Evolutionary conservation across 2,113 vertebrate species (phyloP), one percentile per base, ranked within the genome.

Genomic region (Paraplagusia blochii): DNA sequence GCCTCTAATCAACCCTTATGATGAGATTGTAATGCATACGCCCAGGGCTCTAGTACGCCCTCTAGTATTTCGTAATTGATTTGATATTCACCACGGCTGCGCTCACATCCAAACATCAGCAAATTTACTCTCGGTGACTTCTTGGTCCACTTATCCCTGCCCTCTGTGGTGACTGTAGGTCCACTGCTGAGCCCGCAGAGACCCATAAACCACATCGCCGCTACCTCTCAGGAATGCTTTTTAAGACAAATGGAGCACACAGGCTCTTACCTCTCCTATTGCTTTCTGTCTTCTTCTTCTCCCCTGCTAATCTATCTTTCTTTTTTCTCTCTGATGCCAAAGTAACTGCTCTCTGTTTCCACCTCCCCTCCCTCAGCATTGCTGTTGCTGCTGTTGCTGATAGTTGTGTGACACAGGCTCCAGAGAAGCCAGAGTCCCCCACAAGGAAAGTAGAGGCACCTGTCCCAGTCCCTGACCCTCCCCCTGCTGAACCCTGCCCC

Each of bases 391-490:
- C 87, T 76, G 87, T 87, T 66, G 85, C 88, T 83, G 89, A 90
- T 90, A 89, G 85, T 88, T 90, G 87, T 86, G 89, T 88, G 88
- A 84, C 88, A 82, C 86, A 88, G 86, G 82, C 85, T 82, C 85
- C 87, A 76, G 88, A 89, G 86, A 91, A 91, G 81, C 87, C 90
- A 75, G 88, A 87, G 68, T 87, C 88, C 85, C 87, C 88, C 79
- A 89, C 72, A 86, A 91, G 89, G 89, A 91, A 90, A 91, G 89
- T 90, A 90, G 84, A 88, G 80, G 76, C 87, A 68, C 81, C 81
- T 45, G 81, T 77, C 77, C 87, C 81, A 44, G 81, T 77, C 77
- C 87, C 80, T 81, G 76, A 64, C 79, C 80, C 77, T n/a, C 69
- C 74, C 80, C 76, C 72, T 15, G 54, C 74, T 67, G 79, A 83